These are phyloP conservation scores for Tetrax tetrax DNA, from an alignment of 2,113 vertebrate species.

Conservation along the genomic window DNA sequence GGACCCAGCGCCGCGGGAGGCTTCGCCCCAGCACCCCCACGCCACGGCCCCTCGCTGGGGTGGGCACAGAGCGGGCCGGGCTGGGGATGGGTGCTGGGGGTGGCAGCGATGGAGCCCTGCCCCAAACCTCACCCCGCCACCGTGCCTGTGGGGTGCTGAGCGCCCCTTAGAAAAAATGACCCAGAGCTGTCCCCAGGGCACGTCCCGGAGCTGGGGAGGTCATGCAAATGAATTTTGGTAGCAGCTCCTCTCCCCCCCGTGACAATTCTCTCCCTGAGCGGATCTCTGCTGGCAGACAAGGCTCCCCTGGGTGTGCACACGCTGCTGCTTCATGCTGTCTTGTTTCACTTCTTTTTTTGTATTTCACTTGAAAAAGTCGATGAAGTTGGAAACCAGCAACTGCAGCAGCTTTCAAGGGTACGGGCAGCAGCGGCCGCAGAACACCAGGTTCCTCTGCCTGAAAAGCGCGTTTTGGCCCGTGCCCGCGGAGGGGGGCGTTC, in stretches of 20 bases:
- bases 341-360: slow-evolving; percentile 14
- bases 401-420: background rate
- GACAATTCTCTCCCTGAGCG: background rate
- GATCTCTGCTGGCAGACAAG: background rate
- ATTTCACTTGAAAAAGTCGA: background rate
- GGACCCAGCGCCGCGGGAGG: background rate
- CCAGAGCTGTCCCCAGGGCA: background rate
- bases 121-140: background rate
- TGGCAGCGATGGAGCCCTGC: rapidly evolving
- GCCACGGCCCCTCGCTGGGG: background rate
- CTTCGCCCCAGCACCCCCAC: background rate
- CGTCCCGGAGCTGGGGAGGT: rapidly evolving
- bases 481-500: rapidly evolving
- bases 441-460: background rate
- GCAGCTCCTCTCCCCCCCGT: background rate
- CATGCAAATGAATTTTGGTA: background rate
- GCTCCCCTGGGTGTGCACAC: background rate
- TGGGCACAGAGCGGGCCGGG: background rate
- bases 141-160: rapidly evolving
- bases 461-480: background rate
- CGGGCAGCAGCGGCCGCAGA: rapidly evolving
- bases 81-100: background rate
- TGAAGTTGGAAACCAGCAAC: background rate
- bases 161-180: background rate
- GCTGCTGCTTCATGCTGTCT: background rate